phyloP scores from a whole-genome alignment of 2,888 invertebrate genomes.

The Julus scandinavius region DNA sequence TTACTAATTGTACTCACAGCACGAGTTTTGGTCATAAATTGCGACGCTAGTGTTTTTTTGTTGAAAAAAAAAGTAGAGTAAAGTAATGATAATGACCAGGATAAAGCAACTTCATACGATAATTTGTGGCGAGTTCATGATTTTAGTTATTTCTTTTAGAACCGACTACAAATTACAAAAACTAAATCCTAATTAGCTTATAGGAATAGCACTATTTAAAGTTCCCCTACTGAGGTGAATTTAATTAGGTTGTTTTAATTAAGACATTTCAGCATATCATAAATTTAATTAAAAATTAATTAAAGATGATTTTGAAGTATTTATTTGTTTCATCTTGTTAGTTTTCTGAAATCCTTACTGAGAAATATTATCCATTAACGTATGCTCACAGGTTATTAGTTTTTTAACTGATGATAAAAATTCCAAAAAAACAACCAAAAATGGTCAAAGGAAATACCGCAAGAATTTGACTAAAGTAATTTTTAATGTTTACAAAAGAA shows the following conservation, averaged over 20 bases:
- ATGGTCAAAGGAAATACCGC: not conserved
- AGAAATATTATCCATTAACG: not conserved
- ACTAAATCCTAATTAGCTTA: not conserved
- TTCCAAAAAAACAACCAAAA: not conserved
- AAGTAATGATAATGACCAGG: not conserved
- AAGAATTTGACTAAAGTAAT: not conserved
- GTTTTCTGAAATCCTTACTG: not conserved
- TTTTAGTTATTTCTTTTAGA: not conserved
- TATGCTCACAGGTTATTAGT: not conserved
- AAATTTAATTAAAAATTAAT: not conserved
- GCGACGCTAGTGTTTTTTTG: not conserved
- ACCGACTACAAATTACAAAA: not conserved
- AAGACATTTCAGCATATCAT: not conserved
- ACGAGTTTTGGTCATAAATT: slow-evolving; percentile 31
- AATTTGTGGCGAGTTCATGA: slow-evolving; percentile 10
- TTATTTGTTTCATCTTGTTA: not conserved
- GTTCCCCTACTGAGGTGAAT: not conserved
- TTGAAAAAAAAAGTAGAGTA: not conserved
- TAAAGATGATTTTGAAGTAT: not conserved
- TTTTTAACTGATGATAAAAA: not conserved
- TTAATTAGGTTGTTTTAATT: slow-evolving; percentile 3
- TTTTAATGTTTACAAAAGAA: not conserved
- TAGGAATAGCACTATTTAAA: not conserved
- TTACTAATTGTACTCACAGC: not conserved
- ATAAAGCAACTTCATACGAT: not conserved